Conservation (phyloP, 2,797 vertebrate genomes). For the Oreochromis grahami region DNA sequence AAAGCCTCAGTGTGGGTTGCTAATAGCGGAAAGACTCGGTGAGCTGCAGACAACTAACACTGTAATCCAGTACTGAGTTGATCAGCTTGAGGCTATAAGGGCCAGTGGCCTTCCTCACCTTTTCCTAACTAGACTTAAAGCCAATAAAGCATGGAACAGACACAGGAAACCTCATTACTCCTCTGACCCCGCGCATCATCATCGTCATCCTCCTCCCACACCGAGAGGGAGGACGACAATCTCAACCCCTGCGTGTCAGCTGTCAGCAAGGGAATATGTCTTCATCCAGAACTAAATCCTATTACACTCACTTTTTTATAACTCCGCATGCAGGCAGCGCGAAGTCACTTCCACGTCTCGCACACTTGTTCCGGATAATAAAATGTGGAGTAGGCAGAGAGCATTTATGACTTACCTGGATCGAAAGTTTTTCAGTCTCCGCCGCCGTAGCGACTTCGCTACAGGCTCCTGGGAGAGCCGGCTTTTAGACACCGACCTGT, state of each 20-base stretch:
- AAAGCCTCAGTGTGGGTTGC: not conserved
- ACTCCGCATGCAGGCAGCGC: not conserved
- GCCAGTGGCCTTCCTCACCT: not conserved
- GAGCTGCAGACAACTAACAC: constrained; percentile 10
- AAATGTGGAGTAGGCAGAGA: not conserved
- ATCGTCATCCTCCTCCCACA: not conserved
- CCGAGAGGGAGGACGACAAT: not conserved
- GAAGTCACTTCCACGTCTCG: not conserved
- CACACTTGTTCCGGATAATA: not conserved
- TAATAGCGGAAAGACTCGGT: constrained; percentile 18
- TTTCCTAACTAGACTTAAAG: not conserved
- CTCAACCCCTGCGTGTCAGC: not conserved
- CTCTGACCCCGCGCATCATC: not conserved
- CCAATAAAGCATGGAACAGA: not conserved
- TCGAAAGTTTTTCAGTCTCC: not conserved
- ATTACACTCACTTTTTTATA: not conserved
- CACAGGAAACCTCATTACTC: constrained; percentile 38
- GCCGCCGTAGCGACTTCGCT: not conserved
- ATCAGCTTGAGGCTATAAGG: constrained; percentile 35
- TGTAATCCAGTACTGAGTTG: constrained; percentile 46
- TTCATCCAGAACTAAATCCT: not conserved
- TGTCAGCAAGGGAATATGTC: not conserved
- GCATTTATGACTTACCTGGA: constrained; percentile 21
- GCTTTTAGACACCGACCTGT: not conserved
- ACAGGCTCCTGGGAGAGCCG: not conserved